Base-by-base conservation (phyloP, 1,140 invertebrate species). In the Pteromalus puparum region DNA sequence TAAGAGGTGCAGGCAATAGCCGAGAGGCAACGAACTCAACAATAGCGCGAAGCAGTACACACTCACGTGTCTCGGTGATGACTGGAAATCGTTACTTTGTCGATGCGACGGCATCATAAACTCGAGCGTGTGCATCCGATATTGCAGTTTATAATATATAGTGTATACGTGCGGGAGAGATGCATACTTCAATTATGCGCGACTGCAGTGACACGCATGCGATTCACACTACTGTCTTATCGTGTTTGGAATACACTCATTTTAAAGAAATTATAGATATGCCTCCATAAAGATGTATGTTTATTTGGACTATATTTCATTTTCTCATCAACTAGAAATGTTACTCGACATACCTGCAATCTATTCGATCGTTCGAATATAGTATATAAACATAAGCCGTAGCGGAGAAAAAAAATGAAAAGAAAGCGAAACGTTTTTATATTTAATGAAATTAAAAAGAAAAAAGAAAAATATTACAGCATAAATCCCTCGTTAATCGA, bases 71-170 rank as follows among this genome's bases (percentile, higher is more conserved):
- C 74, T 30, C 30, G 79, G 46, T 83, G 86, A 89, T 90, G 89
- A 90, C 88, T 90, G 88, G 88, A 90, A 91, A 91, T 91, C 90
- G 89, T 91, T 91, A 91, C 89, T 88, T 88, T 82, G 81, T 89
- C 88, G 88, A 89, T 89, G 85, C 87, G 86, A 85, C 86, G 67
- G 67, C 34, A 30, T 74, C 18, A 21, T 42, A 30, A 28, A 28
- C 53, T 61, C 53, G 21, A 7, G 21, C 21, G 53, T 61, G 53
- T 61, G 53, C 53, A 21, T 61, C 53, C 53, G 53, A 21, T 61
- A 61, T 61, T n/a, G 53, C 53, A 61, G 53, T 61, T 61, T 18
- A 48, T 48, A 21, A 61, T 61, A 61, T 61, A 61, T 7, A 7
- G 5, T 18, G 21, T n/a, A 7, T 7, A n/a, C 21, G 21, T n/a